A percentile compares a stretch with the other conserved stretches of the same genome.
These are phyloP conservation scores for Bursaphelenchus mucronatus DNA, from an alignment of 1,140 invertebrate genomes.

Conservation along the genomic window DNA sequence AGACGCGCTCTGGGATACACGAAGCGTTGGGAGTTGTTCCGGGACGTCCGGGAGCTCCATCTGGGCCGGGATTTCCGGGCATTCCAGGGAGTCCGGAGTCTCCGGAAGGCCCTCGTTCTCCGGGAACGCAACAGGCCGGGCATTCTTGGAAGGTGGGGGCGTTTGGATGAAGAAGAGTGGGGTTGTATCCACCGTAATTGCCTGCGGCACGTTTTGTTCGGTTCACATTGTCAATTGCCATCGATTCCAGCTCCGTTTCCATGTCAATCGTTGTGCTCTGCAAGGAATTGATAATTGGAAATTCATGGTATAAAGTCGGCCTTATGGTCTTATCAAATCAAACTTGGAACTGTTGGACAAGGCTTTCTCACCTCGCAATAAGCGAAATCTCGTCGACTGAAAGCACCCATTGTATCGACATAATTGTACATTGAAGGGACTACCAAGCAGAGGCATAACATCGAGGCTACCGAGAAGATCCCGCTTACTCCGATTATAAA, in stretches of 20 bases:
- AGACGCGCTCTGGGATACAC: conserved; percentile 59
- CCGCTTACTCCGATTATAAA: conserved; percentile 48
- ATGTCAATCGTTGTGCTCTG: conserved; percentile 36
- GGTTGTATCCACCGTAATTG: conserved; percentile 56
- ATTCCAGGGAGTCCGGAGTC: conserved; percentile 58
- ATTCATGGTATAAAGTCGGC: not conserved
- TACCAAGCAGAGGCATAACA: conserved; percentile 50
- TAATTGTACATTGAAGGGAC: conserved; percentile 57
- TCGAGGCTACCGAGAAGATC: conserved; percentile 43
- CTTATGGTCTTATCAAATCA: too few relatives aligned
- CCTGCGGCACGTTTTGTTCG: conserved; percentile 34
- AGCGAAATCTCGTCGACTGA: conserved; percentile 49
- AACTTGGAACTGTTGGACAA: too few relatives aligned
- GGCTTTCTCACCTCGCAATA: conserved; percentile 52
- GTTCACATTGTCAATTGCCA: conserved; percentile 17
- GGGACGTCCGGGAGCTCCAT: conserved; percentile 49
- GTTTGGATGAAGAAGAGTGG: conserved; percentile 46
- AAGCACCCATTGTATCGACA: conserved; percentile 51
- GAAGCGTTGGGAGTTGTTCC: conserved; percentile 60
- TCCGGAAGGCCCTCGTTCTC: conserved; percentile 55
- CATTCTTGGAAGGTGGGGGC: conserved; percentile 59
- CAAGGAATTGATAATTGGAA: not conserved
- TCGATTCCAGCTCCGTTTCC: conserved; percentile 30
- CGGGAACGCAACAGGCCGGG: conserved; percentile 58
- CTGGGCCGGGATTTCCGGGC: conserved; percentile 52